Conservation (phyloP, 2,797 vertebrate species). For the Octomys mimax region DNA sequence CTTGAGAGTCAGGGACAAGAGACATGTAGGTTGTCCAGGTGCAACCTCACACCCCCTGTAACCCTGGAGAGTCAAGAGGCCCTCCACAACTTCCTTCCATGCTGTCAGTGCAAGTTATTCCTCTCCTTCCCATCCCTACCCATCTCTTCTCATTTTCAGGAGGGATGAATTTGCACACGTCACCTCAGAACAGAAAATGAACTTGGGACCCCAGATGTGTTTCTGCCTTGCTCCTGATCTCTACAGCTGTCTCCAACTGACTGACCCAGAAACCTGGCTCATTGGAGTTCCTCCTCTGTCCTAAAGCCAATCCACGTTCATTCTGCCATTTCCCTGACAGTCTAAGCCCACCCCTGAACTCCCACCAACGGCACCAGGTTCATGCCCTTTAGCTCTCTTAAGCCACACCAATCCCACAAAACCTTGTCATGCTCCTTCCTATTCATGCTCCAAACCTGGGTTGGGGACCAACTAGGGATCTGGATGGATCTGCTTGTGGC, state of each 20-base stretch:
- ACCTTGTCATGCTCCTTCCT: not conserved
- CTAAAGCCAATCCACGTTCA: not conserved
- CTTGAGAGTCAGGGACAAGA: not conserved
- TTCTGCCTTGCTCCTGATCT: not conserved
- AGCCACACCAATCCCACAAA: not conserved
- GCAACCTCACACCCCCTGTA: not conserved
- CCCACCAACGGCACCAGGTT: not conserved
- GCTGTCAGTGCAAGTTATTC: not conserved
- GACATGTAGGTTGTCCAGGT: not conserved
- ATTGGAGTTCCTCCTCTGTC: not conserved
- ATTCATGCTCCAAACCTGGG: not conserved
- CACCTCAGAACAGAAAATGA: not conserved
- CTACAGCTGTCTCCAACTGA: not conserved
- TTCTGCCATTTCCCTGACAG: not conserved
- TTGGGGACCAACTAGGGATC: not conserved
- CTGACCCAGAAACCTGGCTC: not conserved
- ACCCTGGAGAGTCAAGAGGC: not conserved
- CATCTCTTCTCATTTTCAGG: not conserved
- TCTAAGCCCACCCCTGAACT: not conserved
- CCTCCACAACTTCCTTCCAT: not conserved
- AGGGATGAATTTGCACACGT: not conserved
- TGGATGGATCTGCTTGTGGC: too few relatives aligned
- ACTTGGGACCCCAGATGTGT: not conserved
- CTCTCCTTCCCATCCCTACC: not conserved
- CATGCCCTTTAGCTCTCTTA: not conserved